Evolutionary conservation across 2,888 invertebrate genomes (phyloP).

Genomic region (Empis livida): DNA sequence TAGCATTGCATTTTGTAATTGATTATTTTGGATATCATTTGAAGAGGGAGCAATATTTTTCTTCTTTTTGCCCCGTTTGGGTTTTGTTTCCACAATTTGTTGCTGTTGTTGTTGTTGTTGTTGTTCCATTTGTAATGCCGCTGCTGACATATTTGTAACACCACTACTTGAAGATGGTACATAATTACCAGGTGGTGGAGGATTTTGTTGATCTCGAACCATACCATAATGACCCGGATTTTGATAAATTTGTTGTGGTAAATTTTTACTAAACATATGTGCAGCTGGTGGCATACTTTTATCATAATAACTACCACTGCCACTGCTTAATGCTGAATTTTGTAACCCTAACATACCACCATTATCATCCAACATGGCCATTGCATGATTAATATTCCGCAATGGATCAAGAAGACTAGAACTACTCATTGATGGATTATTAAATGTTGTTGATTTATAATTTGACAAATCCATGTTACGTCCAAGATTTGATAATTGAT

Average conservation of each 20-base stretch:
- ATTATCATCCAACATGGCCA: conserved; percentile 21
- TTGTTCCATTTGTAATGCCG: conserved; percentile 11
- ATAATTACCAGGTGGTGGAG: conserved; percentile 3
- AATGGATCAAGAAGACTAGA: conserved; percentile 15
- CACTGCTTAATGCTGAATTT: conserved; percentile 8
- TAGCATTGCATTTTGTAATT: no score
- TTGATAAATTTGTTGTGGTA: conserved; percentile 31
- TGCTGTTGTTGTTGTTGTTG: conserved; percentile 12
- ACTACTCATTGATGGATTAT: conserved; percentile 18
- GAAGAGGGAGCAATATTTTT: conserved; percentile 13
- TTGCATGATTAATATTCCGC: conserved; percentile 20
- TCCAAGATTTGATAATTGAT: neutral
- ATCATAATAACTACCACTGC: conserved; percentile 37
- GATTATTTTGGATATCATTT: no score
- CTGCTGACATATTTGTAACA: neutral
- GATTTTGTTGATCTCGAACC: conserved; percentile 10
- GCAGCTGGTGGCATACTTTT: conserved; percentile 47
- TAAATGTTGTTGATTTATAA: conserved; percentile 20
- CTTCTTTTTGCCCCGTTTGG: conserved; percentile 27
- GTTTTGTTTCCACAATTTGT: conserved; percentile 8
- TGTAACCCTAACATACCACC: conserved; percentile 27
- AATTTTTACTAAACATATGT: conserved; percentile 43
- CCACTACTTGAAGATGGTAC: conserved; percentile 1
- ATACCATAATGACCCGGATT: conserved; percentile 13
- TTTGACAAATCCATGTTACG: conserved; percentile 12